Base-by-base conservation (phyloP, 2,888 invertebrate species). In the Aromia moschata region DNA sequence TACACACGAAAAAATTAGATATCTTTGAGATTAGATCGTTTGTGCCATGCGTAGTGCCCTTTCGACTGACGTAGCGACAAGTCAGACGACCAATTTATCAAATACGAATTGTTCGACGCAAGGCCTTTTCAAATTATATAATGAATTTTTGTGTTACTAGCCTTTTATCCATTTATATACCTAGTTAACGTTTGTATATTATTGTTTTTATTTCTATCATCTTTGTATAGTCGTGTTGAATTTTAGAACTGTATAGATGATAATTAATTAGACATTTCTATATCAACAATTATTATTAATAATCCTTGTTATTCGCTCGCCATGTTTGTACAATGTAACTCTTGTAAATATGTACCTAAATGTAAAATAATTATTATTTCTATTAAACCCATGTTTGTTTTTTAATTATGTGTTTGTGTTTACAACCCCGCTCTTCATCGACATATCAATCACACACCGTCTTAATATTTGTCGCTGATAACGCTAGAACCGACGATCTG, bases 321-420 rank as follows among this genome's bases (percentile, higher is more conserved):
- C 76, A 77, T 76, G 74, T 74, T 74, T 74, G 67, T 74, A 67
- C 60, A 70, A 73, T 75, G 65, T 68, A 66, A 61, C 71, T 72
- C 73, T 72, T 78, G 77, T 79, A 79, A 74, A 78, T 78, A 78
- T 77, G 76, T 78, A 78, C 72, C 76, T 77, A 76, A 72, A 74
- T 69, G 76, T 76, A 73, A 71, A 70, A 74, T 74, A 74, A 72
- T 76, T 75, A 74, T 77, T 76, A 79, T 73, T 76, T 74, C 73
- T 74, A 76, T 74, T 78, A 75, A 79, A 77, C 72, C 70, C 68
- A 74, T 77, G 74, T 78, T 77, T 79, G 79, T 78, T 78, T 79
- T 76, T 74, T 73, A 71, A 4, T 1, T 33, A 5, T 18, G 56
- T 38, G 25, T 25, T 25, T 25, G 4, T 25, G 3, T 25, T 25